Evolutionary conservation across 1,140 invertebrate species (phyloP), one percentile per base, ranked within the genome.

Genomic region (Ostrea edulis): DNA sequence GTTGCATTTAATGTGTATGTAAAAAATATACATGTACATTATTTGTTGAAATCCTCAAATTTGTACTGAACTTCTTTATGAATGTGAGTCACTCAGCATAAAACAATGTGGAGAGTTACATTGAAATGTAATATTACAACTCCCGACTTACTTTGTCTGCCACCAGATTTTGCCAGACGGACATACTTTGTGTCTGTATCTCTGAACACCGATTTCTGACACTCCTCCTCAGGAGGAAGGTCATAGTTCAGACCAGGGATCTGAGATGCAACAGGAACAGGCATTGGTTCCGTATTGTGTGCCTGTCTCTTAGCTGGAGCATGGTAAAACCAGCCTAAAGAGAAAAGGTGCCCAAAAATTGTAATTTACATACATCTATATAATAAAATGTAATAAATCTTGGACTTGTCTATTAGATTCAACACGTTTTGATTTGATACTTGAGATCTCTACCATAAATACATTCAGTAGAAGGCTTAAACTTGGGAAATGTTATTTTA

Each of bases 241-340:
- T 81, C 87, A 55, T 89, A 90, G 55, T 89, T 91, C n/a, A 94
- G 86, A 17, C 92, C 92, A n/a, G 94, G 94, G 35, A 94, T 93
- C 87, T 94, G 93, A 17, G 94, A 94, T 22, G 93, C 89, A 22
- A 91, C 84, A 11, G 94, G 93, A 54, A 90, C 87, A 0, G 82
- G 54, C 12, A 91, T 90, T 55, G 91, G 91, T 52, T 94, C 93
- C 11, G 25, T 20, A 2, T 85, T 53, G 12, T 17, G 20, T 0
- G 9, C 58, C 17, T 90, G 25, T 53, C 89, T 87, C 84, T 90
- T 92, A 11, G 91, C 90, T 51, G 94, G 93, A 12, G 93, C 93
- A 93, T 94, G 94, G 83, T 94, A 94, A 88, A 94, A 94, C 94
- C 94, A 94, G 17, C 94, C 94, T 94, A 84, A 82, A 88, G 58